phyloP scores from a whole-genome alignment of 1,140 invertebrate species.

The Stenopsyche tienmushanensis region DNA sequence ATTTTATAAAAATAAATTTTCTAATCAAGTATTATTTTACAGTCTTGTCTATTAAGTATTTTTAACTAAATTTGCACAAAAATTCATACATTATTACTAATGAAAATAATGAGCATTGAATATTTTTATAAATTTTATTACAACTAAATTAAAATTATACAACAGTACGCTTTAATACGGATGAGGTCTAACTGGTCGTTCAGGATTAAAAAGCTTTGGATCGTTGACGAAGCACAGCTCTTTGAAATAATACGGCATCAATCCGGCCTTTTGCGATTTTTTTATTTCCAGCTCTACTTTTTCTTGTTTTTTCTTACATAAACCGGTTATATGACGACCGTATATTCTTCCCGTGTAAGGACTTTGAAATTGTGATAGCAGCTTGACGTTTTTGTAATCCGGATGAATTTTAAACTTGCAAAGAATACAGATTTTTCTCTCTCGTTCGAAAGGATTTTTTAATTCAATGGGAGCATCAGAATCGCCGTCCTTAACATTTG shows the following conservation, averaged over 20 bases:
- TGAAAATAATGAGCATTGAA: too few relatives aligned
- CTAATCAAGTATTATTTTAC: too few relatives aligned
- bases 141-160: too few relatives aligned
- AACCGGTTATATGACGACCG: slow-evolving; percentile 86
- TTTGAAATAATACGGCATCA: slow-evolving; percentile 78
- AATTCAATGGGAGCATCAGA: slow-evolving; percentile 64
- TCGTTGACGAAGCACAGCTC: slow-evolving; percentile 75
- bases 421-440: slow-evolving; percentile 76
- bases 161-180: slow-evolving; percentile 72
- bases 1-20: too few relatives aligned
- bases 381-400: slow-evolving; percentile 89
- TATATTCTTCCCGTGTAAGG: slow-evolving; percentile 90
- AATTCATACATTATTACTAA: too few relatives aligned
- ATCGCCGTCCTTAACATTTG: too few relatives aligned
- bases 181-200: slow-evolving; percentile 78
- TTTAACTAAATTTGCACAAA: too few relatives aligned
- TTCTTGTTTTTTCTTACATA: slow-evolving; percentile 76
- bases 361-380: slow-evolving; percentile 95
- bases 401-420: slow-evolving; percentile 81
- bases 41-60: too few relatives aligned
- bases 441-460: slow-evolving; percentile 81
- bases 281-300: slow-evolving; percentile 68
- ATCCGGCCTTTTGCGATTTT: slow-evolving; percentile 71
- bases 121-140: too few relatives aligned
- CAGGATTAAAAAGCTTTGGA: slow-evolving; percentile 84